A percentile compares a stretch with the other conserved stretches of the same genome.
Conservation (phyloP, 2,113 vertebrate species). For the Petromus typicus region DNA sequence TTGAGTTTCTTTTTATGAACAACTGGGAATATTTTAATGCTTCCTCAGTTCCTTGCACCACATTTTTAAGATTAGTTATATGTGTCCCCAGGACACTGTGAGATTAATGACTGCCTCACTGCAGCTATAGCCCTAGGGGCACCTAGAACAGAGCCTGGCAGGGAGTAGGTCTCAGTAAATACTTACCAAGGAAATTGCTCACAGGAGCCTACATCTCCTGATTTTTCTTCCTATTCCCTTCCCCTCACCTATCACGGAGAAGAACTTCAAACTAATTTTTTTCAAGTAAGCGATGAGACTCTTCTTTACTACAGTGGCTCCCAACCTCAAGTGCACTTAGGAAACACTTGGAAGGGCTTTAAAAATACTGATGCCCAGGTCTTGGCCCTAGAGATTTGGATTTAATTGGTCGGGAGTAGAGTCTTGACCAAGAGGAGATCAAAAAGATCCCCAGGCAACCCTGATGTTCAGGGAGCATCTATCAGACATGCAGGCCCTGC, state of each 20-base stretch:
- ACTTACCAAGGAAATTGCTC: slow-evolving; percentile 24
- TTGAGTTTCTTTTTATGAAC: background rate
- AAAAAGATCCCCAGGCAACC: background rate
- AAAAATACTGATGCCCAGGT: background rate
- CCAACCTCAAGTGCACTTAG: background rate
- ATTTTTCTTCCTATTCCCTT: slow-evolving; percentile 1
- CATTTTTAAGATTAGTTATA: background rate
- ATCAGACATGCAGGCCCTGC: rapidly evolving
- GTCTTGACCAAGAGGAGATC: background rate
- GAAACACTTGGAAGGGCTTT: background rate
- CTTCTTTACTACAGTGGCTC: background rate
- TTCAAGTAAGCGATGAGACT: background rate
- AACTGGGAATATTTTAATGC: background rate
- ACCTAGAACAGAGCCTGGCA: background rate
- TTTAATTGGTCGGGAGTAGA: slow-evolving; percentile 54
- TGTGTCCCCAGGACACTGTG: background rate
- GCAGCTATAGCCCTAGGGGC: no score
- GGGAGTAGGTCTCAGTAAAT: background rate
- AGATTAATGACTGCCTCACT: background rate
- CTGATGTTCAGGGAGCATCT: background rate
- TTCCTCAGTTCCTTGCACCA: rapidly evolving
- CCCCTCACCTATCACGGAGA: background rate
- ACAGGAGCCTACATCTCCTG: background rate
- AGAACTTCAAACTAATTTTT: slow-evolving; percentile 28
- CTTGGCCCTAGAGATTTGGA: background rate